Conservation (phyloP, 2,888 invertebrate genomes). For the Cantharis rustica region DNA sequence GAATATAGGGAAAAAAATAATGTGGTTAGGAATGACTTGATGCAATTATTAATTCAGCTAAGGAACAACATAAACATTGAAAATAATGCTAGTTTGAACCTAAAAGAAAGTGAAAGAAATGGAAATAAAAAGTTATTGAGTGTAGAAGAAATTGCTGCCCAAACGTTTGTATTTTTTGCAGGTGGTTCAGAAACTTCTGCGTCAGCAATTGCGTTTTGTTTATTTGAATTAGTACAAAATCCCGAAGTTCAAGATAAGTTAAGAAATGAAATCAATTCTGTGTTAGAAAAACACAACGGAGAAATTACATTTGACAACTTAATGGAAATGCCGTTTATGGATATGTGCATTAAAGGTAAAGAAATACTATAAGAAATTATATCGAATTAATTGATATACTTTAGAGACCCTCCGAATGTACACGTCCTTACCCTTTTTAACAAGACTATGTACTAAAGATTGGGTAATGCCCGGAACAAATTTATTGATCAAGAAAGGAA, state of each 20-base stretch:
- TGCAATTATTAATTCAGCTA: slow-evolving; percentile 10
- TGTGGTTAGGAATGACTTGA: neutral
- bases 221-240: slow-evolving; percentile 59
- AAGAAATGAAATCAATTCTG: slow-evolving; percentile 52
- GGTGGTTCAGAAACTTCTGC: slow-evolving; percentile 53
- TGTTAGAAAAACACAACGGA: slow-evolving; percentile 49
- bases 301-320: slow-evolving; percentile 57
- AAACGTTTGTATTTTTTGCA: slow-evolving; percentile 41
- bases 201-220: slow-evolving; percentile 52
- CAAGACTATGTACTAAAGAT: slow-evolving; percentile 38
- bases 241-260: slow-evolving; percentile 54
- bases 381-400: neutral
- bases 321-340: slow-evolving; percentile 57
- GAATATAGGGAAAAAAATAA: slow-evolving; percentile 2
- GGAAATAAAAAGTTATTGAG: slow-evolving; percentile 6
- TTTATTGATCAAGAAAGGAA: slow-evolving; percentile 36
- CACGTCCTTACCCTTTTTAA: slow-evolving; percentile 42
- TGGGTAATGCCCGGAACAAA: slow-evolving; percentile 42
- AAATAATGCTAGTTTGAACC: neutral
- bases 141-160: slow-evolving; percentile 33
- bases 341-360: slow-evolving; percentile 53
- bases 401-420: slow-evolving; percentile 45
- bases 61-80: neutral
- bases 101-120: too few relatives aligned
- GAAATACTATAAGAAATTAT: neutral